Percentiles rank a stretch among this genome's conserved stretches.
Conservation (phyloP, 2,113 vertebrate species). For the Carassius gibelio region DNA sequence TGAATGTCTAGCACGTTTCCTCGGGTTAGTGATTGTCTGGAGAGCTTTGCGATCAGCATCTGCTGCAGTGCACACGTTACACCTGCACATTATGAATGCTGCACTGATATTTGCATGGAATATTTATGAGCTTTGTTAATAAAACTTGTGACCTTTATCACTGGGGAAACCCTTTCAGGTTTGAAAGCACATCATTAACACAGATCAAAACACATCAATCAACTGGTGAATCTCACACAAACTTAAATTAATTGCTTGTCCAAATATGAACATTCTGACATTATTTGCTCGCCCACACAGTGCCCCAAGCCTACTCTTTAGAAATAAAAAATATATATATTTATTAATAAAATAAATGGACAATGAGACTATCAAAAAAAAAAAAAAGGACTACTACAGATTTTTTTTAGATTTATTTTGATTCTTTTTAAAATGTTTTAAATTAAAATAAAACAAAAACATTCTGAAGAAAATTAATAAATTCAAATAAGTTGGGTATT, state of each 20-base stretch:
- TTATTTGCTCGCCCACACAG: not conserved
- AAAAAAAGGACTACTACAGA: too few relatives aligned
- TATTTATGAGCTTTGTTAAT: conserved; percentile 26
- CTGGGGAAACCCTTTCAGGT: not conserved
- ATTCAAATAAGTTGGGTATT: too few relatives aligned
- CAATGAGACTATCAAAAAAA: too few relatives aligned
- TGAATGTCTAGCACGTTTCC: too few relatives aligned
- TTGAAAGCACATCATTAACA: conserved; percentile 1
- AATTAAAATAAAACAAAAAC: too few relatives aligned
- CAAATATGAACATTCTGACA: not conserved
- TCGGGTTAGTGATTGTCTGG: not conserved
- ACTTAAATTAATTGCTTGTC: not conserved
- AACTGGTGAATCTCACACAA: not conserved
- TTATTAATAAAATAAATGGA: not conserved
- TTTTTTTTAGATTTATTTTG: too few relatives aligned
- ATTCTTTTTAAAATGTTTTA: too few relatives aligned
- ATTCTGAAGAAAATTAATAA: too few relatives aligned
- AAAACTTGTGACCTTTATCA: conserved; percentile 10
- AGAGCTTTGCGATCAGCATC: conserved; percentile 13
- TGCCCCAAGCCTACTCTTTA: not conserved
- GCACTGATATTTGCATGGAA: too few relatives aligned
- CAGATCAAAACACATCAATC: not conserved
- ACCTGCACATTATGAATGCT: conserved; percentile 14
- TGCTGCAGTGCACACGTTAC: conserved; percentile 31
- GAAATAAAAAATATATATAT: not conserved